A percentile compares a stretch with the other conserved stretches of the same genome.
Conservation (phyloP, 2,888 invertebrate species). For the Junonia oenone region DNA sequence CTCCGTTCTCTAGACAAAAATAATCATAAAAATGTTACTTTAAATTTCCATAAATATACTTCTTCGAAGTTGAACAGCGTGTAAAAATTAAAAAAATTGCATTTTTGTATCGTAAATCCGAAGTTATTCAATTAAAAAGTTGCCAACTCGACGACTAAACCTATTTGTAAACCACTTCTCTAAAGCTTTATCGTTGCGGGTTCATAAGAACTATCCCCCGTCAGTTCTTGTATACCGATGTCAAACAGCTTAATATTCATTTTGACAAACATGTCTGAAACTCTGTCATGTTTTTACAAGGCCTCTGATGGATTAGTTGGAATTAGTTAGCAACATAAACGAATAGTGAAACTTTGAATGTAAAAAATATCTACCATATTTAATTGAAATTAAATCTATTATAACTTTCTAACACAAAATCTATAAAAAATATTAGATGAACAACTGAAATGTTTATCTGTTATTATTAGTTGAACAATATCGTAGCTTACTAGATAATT, state of each 20-base stretch:
- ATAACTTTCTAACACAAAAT: too few species aligned
- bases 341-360: neutral
- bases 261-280: slow-evolving; percentile 21
- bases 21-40: slow-evolving; percentile 8
- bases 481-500: too few species aligned
- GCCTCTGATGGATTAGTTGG: slow-evolving; percentile 8
- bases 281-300: slow-evolving; percentile 15
- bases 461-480: too few species aligned
- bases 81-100: slow-evolving; percentile 1
- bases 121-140: slow-evolving; percentile 24
- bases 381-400: neutral
- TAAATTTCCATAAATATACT: slow-evolving; percentile 5
- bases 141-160: slow-evolving; percentile 18
- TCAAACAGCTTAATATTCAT: slow-evolving; percentile 26
- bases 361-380: neutral
- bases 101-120: slow-evolving; percentile 10
- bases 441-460: too few species aligned
- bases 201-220: slow-evolving; percentile 24
- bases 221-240: slow-evolving; percentile 22
- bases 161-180: slow-evolving; percentile 20
- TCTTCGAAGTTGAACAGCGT: neutral
- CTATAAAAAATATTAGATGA: too few species aligned
- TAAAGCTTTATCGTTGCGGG: slow-evolving; percentile 18
- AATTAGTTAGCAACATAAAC: neutral
- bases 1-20: slow-evolving; percentile 13